Conservation (phyloP, 2,888 invertebrate species). For the Ormyrus rosae region DNA sequence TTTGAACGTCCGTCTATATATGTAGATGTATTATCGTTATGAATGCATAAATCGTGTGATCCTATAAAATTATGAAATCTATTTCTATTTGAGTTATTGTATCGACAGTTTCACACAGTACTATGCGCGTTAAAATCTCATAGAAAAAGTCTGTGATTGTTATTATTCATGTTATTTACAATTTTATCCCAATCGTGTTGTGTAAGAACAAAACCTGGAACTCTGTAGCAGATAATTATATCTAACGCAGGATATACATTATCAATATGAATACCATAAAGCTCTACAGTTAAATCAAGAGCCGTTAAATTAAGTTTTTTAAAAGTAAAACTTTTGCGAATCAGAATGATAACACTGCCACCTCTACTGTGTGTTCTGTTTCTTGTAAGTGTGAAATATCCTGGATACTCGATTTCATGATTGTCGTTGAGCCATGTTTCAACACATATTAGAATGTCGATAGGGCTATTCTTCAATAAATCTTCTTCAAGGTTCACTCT, state of each 20-base stretch:
- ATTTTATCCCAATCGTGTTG: slow-evolving; percentile 37
- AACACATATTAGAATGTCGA: too few species aligned
- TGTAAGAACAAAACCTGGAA: slow-evolving; percentile 25
- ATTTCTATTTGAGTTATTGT: slow-evolving; percentile 23
- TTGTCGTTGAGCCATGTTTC: slow-evolving; percentile 31
- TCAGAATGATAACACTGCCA: slow-evolving; percentile 41
- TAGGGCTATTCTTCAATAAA: too few species aligned
- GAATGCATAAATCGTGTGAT: slow-evolving; percentile 28
- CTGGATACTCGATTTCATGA: background rate
- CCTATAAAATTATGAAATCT: slow-evolving; percentile 27
- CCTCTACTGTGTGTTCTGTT: slow-evolving; percentile 24
- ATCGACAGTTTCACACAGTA: slow-evolving; percentile 41
- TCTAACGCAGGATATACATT: slow-evolving; percentile 19
- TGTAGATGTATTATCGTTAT: slow-evolving; percentile 37
- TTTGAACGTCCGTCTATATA: slow-evolving; percentile 14
- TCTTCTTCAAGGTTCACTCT: too few species aligned
- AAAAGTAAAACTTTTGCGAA: slow-evolving; percentile 31
- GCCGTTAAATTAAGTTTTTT: background rate
- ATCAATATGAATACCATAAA: slow-evolving; percentile 30
- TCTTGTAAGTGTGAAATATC: slow-evolving; percentile 11
- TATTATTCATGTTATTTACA: background rate
- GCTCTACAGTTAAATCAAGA: slow-evolving; percentile 24
- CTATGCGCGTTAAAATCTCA: slow-evolving; percentile 48
- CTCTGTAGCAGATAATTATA: slow-evolving; percentile 41
- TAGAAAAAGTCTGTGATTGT: background rate